Evolutionary conservation across 2,888 invertebrate species (phyloP).

Genomic region (Calephelis perditalis): DNA sequence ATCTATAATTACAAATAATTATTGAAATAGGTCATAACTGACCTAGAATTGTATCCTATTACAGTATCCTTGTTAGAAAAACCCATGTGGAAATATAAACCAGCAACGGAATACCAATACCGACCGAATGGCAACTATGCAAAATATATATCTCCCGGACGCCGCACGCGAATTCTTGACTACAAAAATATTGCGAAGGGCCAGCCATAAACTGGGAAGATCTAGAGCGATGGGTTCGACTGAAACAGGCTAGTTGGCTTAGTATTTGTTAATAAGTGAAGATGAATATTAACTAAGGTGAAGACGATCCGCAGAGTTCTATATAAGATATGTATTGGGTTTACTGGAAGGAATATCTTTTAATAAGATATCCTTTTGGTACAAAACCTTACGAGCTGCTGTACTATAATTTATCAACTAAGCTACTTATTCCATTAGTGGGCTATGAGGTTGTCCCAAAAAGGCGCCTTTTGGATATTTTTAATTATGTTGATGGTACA

Average conservation of each 20-base stretch:
- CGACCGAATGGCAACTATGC: slow-evolving; percentile 15
- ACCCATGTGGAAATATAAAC: not conserved
- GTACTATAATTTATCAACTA: no score
- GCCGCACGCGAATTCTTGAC: slow-evolving; percentile 20
- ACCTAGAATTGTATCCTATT: slow-evolving; percentile 3
- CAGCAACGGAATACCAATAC: not conserved
- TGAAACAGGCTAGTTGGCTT: not conserved
- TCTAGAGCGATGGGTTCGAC: slow-evolving; percentile 16
- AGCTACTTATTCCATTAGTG: no score
- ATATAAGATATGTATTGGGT: no score
- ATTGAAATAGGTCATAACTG: no score
- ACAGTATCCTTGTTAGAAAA: slow-evolving; percentile 5
- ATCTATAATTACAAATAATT: no score
- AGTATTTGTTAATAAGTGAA: not conserved
- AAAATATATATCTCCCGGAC: slow-evolving; percentile 17
- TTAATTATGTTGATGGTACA: no score
- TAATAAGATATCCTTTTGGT: no score
- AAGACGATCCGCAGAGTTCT: no score
- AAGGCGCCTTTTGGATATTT: no score
- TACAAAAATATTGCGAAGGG: slow-evolving; percentile 19
- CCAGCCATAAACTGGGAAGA: slow-evolving; percentile 17
- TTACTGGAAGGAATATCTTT: no score
- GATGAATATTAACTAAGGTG: slow-evolving; percentile 13
- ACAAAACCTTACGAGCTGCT: no score
- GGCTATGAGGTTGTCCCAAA: no score